Base-by-base conservation (phyloP, 2,797 vertebrate genomes). In the Amazonetta brasiliensis region DNA sequence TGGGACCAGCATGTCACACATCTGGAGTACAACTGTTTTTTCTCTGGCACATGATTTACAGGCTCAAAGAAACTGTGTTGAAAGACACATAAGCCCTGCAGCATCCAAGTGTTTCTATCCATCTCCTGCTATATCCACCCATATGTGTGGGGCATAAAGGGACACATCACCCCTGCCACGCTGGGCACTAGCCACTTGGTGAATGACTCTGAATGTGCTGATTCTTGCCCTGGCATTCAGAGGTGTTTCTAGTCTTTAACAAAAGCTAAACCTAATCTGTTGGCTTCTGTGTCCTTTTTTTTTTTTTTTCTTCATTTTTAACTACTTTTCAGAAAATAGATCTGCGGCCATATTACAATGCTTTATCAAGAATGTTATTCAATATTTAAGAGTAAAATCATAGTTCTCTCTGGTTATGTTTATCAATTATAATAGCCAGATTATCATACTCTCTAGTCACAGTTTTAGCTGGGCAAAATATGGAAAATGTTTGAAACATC, bases 141-240 rank as follows among this genome's bases (percentile, higher is more conserved):
- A 41, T 44, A 44, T 4, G n/a, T 7, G 12, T 1, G 5, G 22
- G 13, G 31, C 0, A 1, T 41, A 54, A 60, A 3, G n/a, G 20
- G 75, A 20, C 15, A 31, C 4, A 64, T 39, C 12, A 33, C 35
- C 55, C 71, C 69, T 62, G 12, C 28, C 64, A 30, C 3, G 16
- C 9, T 35, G 71, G 35, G 17, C 63, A 87, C 10, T 55, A 63
- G n/a, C 7, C 25, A 17, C 21, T 26, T 15, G 16, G 21, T 16
- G 37, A 66, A 55, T 15, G 5, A 60, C 35, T 63, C 19, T 68
- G 46, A 50, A 56, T 6, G 1, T 10, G 18, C 23, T 55, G 28
- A 12, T 12, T 71, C 46, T 66, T 35, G 39, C 21, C 9, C 9
- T 55, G 56, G 26, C 15, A 30, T 41, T 50, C 28, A 75, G 19